Evolutionary conservation across 2,113 vertebrate genomes (phyloP).

Genomic region (Odobenus rosmarus): DNA sequence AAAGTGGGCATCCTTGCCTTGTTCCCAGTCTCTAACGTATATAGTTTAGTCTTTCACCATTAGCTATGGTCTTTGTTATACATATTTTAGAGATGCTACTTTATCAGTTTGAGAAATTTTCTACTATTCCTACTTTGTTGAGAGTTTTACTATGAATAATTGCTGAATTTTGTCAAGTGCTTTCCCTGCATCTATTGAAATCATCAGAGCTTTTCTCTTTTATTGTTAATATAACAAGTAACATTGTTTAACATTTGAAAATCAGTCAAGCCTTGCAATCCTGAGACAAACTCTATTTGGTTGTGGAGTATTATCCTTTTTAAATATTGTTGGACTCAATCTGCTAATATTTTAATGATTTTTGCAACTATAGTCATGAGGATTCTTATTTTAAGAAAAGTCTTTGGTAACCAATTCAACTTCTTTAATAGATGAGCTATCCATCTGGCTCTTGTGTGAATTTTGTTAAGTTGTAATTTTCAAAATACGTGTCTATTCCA

Average conservation of each 20-base stretch:
- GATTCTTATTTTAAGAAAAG: neutral
- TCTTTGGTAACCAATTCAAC: neutral
- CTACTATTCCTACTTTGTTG: neutral
- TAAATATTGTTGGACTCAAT: neutral
- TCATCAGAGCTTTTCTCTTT: neutral
- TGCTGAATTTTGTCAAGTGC: neutral
- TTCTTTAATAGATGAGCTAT: neutral
- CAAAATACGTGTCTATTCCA: neutral
- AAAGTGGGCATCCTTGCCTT: neutral
- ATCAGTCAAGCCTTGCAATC: neutral
- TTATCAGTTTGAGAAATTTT: slow-evolving; percentile 2
- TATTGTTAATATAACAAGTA: neutral
- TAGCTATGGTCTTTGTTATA: neutral
- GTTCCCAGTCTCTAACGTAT: neutral
- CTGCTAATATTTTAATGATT: neutral
- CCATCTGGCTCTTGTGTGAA: neutral
- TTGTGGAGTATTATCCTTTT: neutral
- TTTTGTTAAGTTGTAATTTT: neutral
- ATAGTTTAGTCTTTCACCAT: neutral
- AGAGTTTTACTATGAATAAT: neutral
- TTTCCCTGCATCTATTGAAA: neutral
- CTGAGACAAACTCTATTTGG: neutral
- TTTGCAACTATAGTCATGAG: neutral
- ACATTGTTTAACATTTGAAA: neutral
- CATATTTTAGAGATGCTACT: neutral